A percentile compares a stretch with the other conserved stretches of the same genome.
Evolutionary conservation across 2,113 vertebrate species (phyloP).

Genomic region (Chrysochloris asiatica): DNA sequence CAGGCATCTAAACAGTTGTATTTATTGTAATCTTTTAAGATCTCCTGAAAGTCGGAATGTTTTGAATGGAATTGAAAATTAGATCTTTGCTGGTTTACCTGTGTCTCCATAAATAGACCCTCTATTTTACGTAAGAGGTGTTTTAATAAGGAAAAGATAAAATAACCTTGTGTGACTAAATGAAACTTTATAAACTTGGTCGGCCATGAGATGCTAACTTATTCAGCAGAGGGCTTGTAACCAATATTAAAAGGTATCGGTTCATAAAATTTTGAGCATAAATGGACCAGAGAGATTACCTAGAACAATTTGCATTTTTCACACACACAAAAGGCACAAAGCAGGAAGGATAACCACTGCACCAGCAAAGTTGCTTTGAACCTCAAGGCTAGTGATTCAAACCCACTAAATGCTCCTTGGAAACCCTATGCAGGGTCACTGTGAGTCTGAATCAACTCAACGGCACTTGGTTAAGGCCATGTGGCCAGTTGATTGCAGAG

Average conservation of each 20-base stretch:
- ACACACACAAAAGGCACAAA: not conserved
- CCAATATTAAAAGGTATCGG: not conserved
- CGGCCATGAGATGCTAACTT: not conserved
- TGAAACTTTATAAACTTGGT: not conserved
- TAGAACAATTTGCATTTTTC: not conserved
- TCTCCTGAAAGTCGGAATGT: conserved; percentile 15
- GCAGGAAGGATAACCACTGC: no score
- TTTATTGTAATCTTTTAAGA: conserved; percentile 38
- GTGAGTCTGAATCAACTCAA: no score
- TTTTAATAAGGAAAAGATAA: conserved; percentile 40
- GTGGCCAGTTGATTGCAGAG: not conserved
- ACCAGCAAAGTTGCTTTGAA: no score
- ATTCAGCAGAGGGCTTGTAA: no score
- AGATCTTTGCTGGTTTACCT: not conserved
- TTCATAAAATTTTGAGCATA: not conserved
- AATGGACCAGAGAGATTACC: not conserved
- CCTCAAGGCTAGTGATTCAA: no score
- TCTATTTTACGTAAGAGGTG: not conserved
- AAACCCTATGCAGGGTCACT: no score
- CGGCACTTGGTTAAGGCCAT: not conserved
- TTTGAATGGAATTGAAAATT: conserved; percentile 1
- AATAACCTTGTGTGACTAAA: not conserved
- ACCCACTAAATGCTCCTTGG: no score
- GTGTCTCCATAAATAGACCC: not conserved
- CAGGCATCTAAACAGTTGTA: not conserved